A percentile compares a stretch with the other conserved stretches of the same genome.
These are phyloP conservation scores for Pheosia gnoma DNA, from an alignment of 2,888 invertebrate species.

Conservation along the genomic window DNA sequence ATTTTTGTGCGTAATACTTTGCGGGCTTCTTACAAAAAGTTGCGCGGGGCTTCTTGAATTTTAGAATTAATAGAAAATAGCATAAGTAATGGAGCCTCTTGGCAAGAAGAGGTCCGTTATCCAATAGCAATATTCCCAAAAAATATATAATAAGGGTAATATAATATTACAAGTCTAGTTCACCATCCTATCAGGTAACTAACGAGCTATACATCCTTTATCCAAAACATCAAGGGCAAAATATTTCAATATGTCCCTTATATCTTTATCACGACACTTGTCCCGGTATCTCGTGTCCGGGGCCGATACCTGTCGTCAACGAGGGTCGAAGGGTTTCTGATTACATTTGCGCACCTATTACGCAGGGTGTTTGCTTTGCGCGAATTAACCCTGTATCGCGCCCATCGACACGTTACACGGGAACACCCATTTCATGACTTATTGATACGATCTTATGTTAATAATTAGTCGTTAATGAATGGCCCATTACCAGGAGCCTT, in stretches of 20 bases:
- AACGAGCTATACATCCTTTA: conserved; percentile 15
- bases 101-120: no score
- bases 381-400: conserved; percentile 19
- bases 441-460: not conserved
- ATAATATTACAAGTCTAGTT: not conserved
- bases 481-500: no score
- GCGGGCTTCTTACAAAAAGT: not conserved
- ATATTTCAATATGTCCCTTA: conserved; percentile 6
- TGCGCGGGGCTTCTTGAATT: not conserved
- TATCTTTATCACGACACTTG: not conserved
- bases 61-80: no score
- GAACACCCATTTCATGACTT: not conserved
- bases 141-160: no score
- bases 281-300: not conserved
- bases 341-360: conserved; percentile 32
- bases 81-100: no score
- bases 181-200: not conserved
- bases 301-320: conserved; percentile 6
- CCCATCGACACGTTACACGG: conserved; percentile 8
- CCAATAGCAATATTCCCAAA: no score
- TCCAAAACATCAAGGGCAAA: conserved; percentile 18
- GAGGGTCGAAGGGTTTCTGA: conserved; percentile 17
- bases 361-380: conserved; percentile 22
- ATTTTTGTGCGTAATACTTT: not conserved
- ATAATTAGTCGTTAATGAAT: not conserved